These are phyloP conservation scores for Progne subis DNA, from an alignment of 2,113 vertebrate species.

Conservation along the genomic window DNA sequence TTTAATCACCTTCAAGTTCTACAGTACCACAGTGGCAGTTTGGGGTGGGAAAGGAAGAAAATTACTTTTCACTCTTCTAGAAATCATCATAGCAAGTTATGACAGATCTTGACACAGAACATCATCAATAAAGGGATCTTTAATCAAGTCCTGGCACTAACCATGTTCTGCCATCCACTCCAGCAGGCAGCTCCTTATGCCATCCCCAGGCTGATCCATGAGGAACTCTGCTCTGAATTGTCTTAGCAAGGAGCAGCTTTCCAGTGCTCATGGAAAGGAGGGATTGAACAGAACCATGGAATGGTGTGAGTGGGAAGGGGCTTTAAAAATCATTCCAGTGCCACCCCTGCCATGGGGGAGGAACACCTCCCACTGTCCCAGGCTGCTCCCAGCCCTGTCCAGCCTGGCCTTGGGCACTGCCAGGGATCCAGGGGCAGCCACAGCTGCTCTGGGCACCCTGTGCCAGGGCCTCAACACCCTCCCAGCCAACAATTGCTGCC, in stretches of 20 bases:
- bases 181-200: not conserved
- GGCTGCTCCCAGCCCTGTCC: rapidly evolving
- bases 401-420: not conserved
- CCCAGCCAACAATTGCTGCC: too few relatives aligned
- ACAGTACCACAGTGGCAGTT: not conserved
- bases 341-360: not conserved
- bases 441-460: too few relatives aligned
- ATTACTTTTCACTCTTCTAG: not conserved
- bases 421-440: too few relatives aligned
- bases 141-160: not conserved
- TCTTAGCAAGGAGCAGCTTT: not conserved
- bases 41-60: not conserved
- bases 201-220: not conserved
- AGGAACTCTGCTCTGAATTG: not conserved
- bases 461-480: too few relatives aligned
- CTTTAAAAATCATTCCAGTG: not conserved
- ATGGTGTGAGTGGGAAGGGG: not conserved
- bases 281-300: not conserved
- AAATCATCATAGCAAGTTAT: not conserved
- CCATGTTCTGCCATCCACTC: not conserved
- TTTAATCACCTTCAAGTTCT: not conserved
- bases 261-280: not conserved
- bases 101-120: not conserved
- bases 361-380: not conserved
- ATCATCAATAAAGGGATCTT: not conserved